Conservation (phyloP, 2,797 vertebrate genomes). For the Rachycentron canadum region DNA sequence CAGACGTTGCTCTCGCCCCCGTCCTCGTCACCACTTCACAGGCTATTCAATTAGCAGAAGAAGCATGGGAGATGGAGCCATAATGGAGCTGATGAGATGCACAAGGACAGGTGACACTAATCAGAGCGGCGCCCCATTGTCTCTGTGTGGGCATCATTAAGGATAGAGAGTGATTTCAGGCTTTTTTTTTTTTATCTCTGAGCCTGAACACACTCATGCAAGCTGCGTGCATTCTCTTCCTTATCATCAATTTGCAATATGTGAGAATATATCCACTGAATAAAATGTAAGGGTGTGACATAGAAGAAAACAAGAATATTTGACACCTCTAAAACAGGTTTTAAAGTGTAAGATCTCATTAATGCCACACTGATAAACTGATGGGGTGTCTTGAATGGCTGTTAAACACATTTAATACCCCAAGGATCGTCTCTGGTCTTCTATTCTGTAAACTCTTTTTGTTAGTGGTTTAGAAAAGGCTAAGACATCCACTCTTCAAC, state of each 20-base stretch:
- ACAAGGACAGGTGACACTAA: constrained; percentile 86
- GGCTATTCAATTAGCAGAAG: constrained; percentile 83
- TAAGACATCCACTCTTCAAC: constrained; percentile 65
- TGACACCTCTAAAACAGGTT: constrained; percentile 45
- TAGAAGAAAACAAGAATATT: constrained; percentile 37
- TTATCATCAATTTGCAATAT: constrained; percentile 61
- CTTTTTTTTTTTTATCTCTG: constrained; percentile 33
- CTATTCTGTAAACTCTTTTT: constrained; percentile 60
- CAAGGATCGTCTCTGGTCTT: constrained; percentile 36
- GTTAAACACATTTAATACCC: constrained; percentile 33
- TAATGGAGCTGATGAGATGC: constrained; percentile 86
- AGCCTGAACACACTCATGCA: constrained; percentile 60
- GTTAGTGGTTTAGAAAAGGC: constrained; percentile 74
- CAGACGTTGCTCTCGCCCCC: constrained; percentile 74
- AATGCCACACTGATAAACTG: constrained; percentile 48
- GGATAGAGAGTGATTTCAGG: constrained; percentile 69
- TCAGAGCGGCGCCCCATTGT: constrained; percentile 81
- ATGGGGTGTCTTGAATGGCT: constrained; percentile 34
- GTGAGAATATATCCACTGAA: constrained; percentile 46
- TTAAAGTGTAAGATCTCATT: constrained; percentile 53
- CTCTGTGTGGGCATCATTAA: constrained; percentile 81
- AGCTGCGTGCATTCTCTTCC: constrained; percentile 53
- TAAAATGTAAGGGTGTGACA: constrained; percentile 40
- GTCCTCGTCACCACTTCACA: constrained; percentile 79
- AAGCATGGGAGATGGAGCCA: constrained; percentile 76